A percentile compares a stretch with the other conserved stretches of the same genome.
Evolutionary conservation across 2,888 invertebrate species (phyloP).

Genomic region (Polydrusus cervinus): DNA sequence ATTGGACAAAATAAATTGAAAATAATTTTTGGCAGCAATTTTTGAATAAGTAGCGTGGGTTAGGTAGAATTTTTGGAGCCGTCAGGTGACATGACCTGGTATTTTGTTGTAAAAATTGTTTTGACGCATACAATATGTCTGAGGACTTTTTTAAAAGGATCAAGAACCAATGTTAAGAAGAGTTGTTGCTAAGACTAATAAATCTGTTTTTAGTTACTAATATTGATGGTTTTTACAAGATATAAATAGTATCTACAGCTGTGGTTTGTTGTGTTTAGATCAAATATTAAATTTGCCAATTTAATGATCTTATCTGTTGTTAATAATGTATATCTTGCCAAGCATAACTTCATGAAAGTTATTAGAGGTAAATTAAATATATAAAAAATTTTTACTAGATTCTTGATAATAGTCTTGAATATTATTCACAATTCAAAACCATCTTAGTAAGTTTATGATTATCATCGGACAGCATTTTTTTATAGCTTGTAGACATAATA

Average conservation of each 20-base stretch:
- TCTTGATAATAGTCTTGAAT: too few species aligned
- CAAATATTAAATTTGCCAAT: not conserved
- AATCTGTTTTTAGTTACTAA: not conserved
- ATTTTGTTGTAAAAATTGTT: conserved; percentile 18
- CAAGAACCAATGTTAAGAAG: not conserved
- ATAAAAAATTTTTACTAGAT: too few species aligned
- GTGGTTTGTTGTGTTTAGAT: not conserved
- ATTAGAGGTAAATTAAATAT: too few species aligned
- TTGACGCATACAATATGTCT: not conserved
- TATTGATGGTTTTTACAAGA: too few species aligned
- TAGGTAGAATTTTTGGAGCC: conserved; percentile 39
- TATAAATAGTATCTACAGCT: not conserved
- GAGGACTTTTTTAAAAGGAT: not conserved
- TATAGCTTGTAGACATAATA: not conserved
- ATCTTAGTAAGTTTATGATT: too few species aligned
- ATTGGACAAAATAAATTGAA: conserved; percentile 49
- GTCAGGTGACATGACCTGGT: conserved; percentile 45
- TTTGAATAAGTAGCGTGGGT: conserved; percentile 45
- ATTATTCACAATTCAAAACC: too few species aligned
- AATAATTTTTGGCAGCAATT: conserved; percentile 49
- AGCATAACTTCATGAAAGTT: not conserved
- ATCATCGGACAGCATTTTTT: too few species aligned
- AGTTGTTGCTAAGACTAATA: not conserved
- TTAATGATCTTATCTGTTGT: not conserved
- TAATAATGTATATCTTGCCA: not conserved